Evolutionary conservation across 2,113 vertebrate species (phyloP).

Genomic region (Bos indicus): DNA sequence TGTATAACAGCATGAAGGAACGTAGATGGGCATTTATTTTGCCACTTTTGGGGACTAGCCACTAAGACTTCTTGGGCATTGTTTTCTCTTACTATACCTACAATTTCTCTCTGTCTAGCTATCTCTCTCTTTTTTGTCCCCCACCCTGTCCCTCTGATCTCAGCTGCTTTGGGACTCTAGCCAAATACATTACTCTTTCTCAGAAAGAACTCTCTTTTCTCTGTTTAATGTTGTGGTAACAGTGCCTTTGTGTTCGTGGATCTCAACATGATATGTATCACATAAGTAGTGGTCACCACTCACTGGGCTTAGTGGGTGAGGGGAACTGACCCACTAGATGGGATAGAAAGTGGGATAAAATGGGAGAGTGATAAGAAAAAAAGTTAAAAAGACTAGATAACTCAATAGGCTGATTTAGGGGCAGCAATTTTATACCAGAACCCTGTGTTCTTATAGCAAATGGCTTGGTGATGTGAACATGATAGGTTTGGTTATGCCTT

Average conservation of each 20-base stretch:
- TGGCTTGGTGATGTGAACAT: background rate
- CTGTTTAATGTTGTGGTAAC: background rate
- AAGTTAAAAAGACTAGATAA: background rate
- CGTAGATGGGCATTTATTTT: background rate
- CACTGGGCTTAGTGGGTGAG: background rate
- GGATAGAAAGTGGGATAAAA: background rate
- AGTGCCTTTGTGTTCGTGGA: background rate
- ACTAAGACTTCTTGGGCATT: background rate
- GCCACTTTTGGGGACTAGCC: background rate
- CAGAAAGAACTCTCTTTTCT: background rate
- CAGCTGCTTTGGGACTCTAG: background rate
- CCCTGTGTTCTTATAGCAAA: background rate
- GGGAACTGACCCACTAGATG: background rate
- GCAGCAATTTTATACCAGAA: background rate
- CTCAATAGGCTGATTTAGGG: background rate
- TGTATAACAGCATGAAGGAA: background rate
- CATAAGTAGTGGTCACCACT: background rate
- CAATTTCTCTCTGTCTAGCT: background rate
- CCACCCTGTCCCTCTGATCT: background rate
- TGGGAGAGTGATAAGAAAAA: background rate
- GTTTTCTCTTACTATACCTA: background rate
- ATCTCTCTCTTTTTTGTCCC: background rate
- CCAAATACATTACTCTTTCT: background rate
- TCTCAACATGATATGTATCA: background rate
- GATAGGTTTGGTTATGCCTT: background rate